A percentile compares a stretch with the other conserved stretches of the same genome.
Conservation (phyloP, 1,140 invertebrate genomes). For the Drosophila varians region DNA sequence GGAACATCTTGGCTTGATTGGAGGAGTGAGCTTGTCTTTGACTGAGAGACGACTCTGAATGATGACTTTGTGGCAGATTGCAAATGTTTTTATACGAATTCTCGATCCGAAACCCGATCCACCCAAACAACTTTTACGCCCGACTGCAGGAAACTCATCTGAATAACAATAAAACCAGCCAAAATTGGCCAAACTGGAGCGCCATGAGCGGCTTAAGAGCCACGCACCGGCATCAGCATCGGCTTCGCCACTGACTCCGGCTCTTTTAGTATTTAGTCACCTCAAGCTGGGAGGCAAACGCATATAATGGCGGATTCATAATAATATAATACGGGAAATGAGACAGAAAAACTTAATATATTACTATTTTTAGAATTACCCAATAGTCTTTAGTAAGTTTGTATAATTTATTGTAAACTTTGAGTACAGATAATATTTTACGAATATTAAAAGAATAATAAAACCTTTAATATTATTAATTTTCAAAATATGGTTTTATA, state of each 20-base stretch:
- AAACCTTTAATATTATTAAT: too few relatives aligned
- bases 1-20: slow-evolving; percentile 66
- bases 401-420: too few relatives aligned
- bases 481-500: too few relatives aligned
- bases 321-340: too few relatives aligned
- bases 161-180: slow-evolving; percentile 64
- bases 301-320: background rate
- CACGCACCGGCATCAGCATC: background rate
- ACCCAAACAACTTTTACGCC: slow-evolving; percentile 44
- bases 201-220: slow-evolving; percentile 15
- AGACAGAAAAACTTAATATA: too few relatives aligned
- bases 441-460: too few relatives aligned
- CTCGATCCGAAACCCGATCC: slow-evolving; percentile 47
- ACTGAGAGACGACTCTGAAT: slow-evolving; percentile 51
- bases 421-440: too few relatives aligned
- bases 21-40: slow-evolving; percentile 30
- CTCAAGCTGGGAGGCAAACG: slow-evolving; percentile 38
- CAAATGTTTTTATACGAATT: slow-evolving; percentile 66
- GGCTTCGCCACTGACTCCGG: background rate
- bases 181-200: slow-evolving; percentile 58
- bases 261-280: slow-evolving; percentile 28
- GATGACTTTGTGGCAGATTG: slow-evolving; percentile 44
- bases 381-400: too few relatives aligned
- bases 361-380: too few relatives aligned
- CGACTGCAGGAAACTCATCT: slow-evolving; percentile 70